phyloP scores from a whole-genome alignment of 2,797 vertebrate species.

The Syngnathus acus region DNA sequence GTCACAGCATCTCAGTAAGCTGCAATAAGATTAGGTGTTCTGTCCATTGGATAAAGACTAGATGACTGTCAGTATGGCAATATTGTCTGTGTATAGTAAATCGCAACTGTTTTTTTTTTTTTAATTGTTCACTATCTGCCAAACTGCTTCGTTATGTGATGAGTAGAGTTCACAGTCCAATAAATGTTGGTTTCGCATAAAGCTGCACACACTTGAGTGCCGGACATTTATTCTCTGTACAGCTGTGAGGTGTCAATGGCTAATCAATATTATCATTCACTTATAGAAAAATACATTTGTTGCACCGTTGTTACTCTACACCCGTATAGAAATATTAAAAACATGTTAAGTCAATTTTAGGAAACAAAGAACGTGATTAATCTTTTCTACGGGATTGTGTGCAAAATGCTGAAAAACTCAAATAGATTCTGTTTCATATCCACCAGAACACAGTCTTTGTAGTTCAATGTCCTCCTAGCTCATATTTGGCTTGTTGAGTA shows the following conservation, averaged over 20 bases:
- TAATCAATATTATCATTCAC: conserved; percentile 34
- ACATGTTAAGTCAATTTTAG: conserved; percentile 20
- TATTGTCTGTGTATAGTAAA: too few relatives aligned
- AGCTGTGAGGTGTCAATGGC: conserved; percentile 32
- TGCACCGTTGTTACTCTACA: conserved; percentile 46
- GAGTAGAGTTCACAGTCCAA: not conserved
- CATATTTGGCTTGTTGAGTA: conserved; percentile 61
- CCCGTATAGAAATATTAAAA: conserved; percentile 37
- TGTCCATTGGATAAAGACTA: too few relatives aligned
- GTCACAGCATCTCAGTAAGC: too few relatives aligned
- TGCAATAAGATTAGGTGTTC: too few relatives aligned
- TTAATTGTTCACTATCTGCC: too few relatives aligned
- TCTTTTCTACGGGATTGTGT: conserved; percentile 38
- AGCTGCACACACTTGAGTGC: conserved; percentile 15
- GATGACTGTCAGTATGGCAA: too few relatives aligned
- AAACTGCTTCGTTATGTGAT: too few relatives aligned
- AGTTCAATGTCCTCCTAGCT: conserved; percentile 37
- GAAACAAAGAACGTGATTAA: conserved; percentile 31
- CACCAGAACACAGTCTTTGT: conserved; percentile 57
- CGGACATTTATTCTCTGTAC: conserved; percentile 64
- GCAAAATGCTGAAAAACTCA: conserved; percentile 49
- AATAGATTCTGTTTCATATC: conserved; percentile 26
- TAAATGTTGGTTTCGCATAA: not conserved
- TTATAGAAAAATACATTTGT: conserved; percentile 66
- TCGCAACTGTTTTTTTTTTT: too few relatives aligned